Evolutionary conservation across 2,888 invertebrate genomes (phyloP), one percentile per base, ranked within the genome.

Genomic region (Galerucella nymphaeae): DNA sequence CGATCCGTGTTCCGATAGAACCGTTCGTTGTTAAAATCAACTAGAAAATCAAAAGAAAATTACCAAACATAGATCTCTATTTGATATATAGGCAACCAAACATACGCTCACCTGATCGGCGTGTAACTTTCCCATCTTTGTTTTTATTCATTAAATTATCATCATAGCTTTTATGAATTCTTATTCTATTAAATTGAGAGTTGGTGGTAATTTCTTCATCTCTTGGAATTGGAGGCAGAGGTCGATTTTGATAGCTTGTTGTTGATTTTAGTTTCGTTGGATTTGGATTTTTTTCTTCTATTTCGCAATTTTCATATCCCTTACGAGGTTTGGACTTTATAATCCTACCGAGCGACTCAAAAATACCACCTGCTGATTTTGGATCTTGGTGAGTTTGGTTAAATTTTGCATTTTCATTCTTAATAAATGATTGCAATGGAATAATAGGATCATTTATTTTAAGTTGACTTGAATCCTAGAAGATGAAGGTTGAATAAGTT

Each of bases 1-100:
- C 82, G 61, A 66, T 80, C 79, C 0, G 78, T 81, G 66, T 82
- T 77, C 59, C 80, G 69, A 64, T 75, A 82, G 71, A 72, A 82
- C 0, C 76, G 75, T 18, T 80, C 76, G 18, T 78, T 73, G 70
- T 74, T 78, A 30, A 79, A 59, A 70, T 80, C 78, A 41, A 75
- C 81, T 82, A 70, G 55, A 80, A 78, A 16, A 59, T 62, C 48
- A 16, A 55, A 58, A 30, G n/a, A 14, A n/a, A 14, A 5, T 5
- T 4, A 30, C 5, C 30, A 30, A 30, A 30, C 16, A 59, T 62
- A 58, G 41, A 23, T 3, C n/a, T n/a, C n/a, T n/a, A n/a, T n/a
- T n/a, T n/a, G n/a, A n/a, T 30, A 41, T 14, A 20, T 23, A n/a
- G 20, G 5, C 5, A 30, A 30, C 30, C 30, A 30, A 30, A 4